Evolutionary conservation across 2,113 vertebrate species (phyloP), one percentile per base, ranked within the genome.

Genomic region (Zosterops hypoxanthus): DNA sequence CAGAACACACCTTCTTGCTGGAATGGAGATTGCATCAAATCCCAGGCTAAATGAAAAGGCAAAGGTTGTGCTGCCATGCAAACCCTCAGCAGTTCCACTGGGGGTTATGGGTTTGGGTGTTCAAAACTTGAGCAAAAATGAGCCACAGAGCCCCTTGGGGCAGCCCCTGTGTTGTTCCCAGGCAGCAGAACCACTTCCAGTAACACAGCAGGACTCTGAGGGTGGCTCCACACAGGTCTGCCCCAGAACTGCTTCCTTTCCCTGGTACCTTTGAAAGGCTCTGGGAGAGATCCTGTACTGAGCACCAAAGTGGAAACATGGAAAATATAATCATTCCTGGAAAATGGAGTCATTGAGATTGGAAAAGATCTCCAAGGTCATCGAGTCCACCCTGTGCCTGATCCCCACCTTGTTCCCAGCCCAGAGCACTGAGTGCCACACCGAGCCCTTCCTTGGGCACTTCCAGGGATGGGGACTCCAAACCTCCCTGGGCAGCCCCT

Each of bases 381-480:
- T 5, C 0, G 9, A 66, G 8, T 31, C 47, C 41, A 31, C 1
- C 1, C 29, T 46, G 39, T 61, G n/a, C 9, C 24, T 0, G 0
- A 55, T 16, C 0, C 24, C 12, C 29, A 34, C 41, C 63, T 8
- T 61, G 47, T 47, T 21, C 13, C 44, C 52, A 59, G 52, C 26
- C 28, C 69, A 25, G 39, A 46, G 44, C 15, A 0, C 55, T 26
- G 3, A 41, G 25, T 22, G 70, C 17, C 55, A 68, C 4, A 0
- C n/a, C 36, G 52, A 59, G 36, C 0, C 17, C 6, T 66, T 29
- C 39, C 46, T 1, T n/a, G 44, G 60, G 6, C 24, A 68, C n/a
- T 17, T 46, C 39, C 53, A 68, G 46, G 53, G 39, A 2, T 41
- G 61, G 69, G 11, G 0, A 60, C 29, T 55, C n/a, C 61, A 82